Conservation (phyloP, 2,888 invertebrate genomes). For the Euplexia lucipara region DNA sequence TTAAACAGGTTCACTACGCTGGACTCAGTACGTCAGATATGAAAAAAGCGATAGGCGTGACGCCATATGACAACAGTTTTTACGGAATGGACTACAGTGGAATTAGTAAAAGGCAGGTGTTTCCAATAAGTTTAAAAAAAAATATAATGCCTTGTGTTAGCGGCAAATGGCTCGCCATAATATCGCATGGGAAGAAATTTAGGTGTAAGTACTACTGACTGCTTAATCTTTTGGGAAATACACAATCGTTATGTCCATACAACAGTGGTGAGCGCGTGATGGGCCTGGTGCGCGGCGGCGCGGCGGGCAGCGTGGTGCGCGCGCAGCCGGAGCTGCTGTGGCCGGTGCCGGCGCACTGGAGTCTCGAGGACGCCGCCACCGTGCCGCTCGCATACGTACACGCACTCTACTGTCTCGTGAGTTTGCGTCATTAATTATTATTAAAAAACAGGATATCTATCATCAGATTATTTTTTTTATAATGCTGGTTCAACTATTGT, state of each 20-base stretch:
- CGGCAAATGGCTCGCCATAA: too few species aligned
- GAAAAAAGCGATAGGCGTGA: constrained; percentile 12
- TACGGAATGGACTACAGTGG: constrained; percentile 80
- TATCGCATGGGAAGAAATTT: too few species aligned
- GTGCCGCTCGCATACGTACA: constrained; percentile 94
- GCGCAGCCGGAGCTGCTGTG: constrained; percentile 89
- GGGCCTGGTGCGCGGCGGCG: constrained; percentile 91
- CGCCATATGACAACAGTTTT: constrained; percentile 8
- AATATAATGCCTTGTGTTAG: too few species aligned
- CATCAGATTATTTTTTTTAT: neutral
- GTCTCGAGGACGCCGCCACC: constrained; percentile 93
- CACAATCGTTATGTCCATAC: neutral
- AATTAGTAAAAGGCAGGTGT: constrained; percentile 66
- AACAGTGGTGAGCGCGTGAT: constrained; percentile 90
- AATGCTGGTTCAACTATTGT: neutral
- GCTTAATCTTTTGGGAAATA: too few species aligned
- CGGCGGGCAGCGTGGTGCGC: constrained; percentile 89
- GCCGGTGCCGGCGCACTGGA: constrained; percentile 93
- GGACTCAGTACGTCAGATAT: constrained; percentile 45
- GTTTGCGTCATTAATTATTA: constrained; percentile 28
- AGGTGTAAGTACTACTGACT: too few species aligned
- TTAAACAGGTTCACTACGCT: constrained; percentile 72
- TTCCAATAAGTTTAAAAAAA: neutral
- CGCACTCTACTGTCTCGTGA: constrained; percentile 82
- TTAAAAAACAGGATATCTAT: neutral